Conservation (phyloP, 92 coral and sea anemone species). For the Palythoa heliodiscus region DNA sequence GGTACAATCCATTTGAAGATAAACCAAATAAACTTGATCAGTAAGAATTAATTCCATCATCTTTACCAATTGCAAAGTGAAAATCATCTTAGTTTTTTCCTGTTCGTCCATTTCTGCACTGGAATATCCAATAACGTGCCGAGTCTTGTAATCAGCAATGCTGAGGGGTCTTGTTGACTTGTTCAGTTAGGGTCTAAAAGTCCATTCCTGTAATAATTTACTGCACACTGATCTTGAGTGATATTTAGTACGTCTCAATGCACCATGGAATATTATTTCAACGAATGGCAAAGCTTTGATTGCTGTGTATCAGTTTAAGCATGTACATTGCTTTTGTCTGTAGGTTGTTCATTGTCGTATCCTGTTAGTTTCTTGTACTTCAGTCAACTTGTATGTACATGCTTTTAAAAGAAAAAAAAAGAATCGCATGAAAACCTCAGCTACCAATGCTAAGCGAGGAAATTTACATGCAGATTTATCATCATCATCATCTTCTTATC, state of each 20-base stretch:
- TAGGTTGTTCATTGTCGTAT: not conserved
- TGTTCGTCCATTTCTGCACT: not conserved
- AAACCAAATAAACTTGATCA: too few species aligned
- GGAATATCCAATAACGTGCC: too few species aligned
- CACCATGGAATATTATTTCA: not conserved
- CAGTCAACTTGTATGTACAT: conserved; percentile 24
- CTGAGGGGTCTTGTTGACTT: not conserved
- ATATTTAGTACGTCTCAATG: not conserved
- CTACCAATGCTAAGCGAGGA: conserved; percentile 15
- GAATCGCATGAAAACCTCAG: conserved; percentile 13
- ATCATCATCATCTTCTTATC: conserved; percentile 35
- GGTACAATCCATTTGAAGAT: too few species aligned
- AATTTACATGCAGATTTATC: conserved; percentile 5
- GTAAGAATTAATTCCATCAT: too few species aligned
- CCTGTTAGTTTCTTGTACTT: too few species aligned
- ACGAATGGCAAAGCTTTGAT: not conserved
- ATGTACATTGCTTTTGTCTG: too few species aligned
- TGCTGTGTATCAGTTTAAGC: too few species aligned
- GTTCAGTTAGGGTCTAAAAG: not conserved
- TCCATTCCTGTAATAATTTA: not conserved
- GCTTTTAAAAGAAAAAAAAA: conserved; percentile 13
- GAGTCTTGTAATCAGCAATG: not conserved
- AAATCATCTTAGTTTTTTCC: too few species aligned
- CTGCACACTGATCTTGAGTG: not conserved
- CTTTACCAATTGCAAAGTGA: too few species aligned